A percentile compares a stretch with the other conserved stretches of the same genome.
phyloP scores from a whole-genome alignment of 1,140 invertebrate species.

The Muscidifurax raptorellus region DNA sequence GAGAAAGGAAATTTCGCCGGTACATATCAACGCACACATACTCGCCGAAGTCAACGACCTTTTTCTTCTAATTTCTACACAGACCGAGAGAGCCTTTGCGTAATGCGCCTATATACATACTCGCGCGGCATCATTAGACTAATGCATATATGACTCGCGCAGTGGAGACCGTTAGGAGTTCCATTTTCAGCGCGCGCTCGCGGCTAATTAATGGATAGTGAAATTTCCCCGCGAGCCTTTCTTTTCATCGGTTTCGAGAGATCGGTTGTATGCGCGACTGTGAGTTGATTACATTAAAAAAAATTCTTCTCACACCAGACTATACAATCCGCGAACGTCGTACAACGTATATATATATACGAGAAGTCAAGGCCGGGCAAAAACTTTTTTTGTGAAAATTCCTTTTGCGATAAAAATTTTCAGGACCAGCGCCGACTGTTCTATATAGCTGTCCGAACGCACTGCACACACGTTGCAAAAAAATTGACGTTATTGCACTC shows the following conservation, averaged over 20 bases:
- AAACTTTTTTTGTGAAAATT: too few species aligned
- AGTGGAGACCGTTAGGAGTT: neutral
- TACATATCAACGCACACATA: neutral
- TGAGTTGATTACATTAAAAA: too few species aligned
- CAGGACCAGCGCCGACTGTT: too few species aligned
- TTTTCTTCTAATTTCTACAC: slow-evolving; percentile 52
- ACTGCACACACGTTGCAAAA: neutral
- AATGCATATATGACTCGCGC: neutral
- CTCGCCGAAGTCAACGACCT: slow-evolving; percentile 59
- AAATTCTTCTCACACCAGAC: too few species aligned
- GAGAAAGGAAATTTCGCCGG: slow-evolving; percentile 62
- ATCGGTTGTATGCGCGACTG: too few species aligned
- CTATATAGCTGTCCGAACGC: too few species aligned
- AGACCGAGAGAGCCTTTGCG: slow-evolving; percentile 32
- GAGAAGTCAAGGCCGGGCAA: too few species aligned
- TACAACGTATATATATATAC: too few species aligned
- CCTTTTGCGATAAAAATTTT: too few species aligned
- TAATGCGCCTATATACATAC: neutral
- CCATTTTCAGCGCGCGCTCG: neutral
- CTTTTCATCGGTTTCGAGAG: too few species aligned
- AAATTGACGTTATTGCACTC: neutral
- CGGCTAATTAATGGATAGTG: neutral
- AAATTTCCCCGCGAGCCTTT: neutral
- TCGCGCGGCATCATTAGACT: neutral
- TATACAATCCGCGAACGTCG: too few species aligned